Evolutionary conservation across 2,113 vertebrate species (phyloP), one percentile per base, ranked within the genome.

Genomic region (Pterocles gutturalis): DNA sequence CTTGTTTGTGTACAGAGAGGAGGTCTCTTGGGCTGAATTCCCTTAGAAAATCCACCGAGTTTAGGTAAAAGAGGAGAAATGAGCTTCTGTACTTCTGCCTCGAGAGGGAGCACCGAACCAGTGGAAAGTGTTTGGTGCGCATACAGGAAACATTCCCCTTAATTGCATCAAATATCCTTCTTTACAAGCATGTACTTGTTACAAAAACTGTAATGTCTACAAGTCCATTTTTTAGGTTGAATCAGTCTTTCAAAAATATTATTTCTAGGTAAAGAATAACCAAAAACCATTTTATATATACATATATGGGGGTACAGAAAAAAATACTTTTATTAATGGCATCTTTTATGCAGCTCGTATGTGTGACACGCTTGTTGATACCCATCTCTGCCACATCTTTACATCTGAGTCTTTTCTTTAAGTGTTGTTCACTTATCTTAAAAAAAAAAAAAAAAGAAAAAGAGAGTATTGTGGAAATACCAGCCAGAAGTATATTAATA

Each of bases 31-130:
- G 43, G 43, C 43, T 73, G 41, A 78, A 84, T 70, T 61, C 43
- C 10, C 6, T 46, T 11, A 4, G 3, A 72, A 46, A 86, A 38
- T 36, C 17, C 21, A 2, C 4, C 0, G 13, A 17, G 45, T 38
- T 75, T 16, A 34, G 31, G 10, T 76, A 7, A 29, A 58, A 61
- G 0, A 51, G 43, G 66, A 58, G 49, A 81, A 69, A 24, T 0
- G 69, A 82, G 76, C 49, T 95, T 95, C 21, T 57, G 24, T 26
- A 25, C 29, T 87, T 96, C 48, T 87, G 57, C 96, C 96, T 96
- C 77, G 0, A 96, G 96, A 93, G 96, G 96, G 96, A 96, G 96
- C 94, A 96, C 65, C 3, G 1, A 91, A 55, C 87, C 81, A 61
- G 22, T 33, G 31, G 17, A 90, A 85, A 22, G 13, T 3, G 10